Evolutionary conservation across 2,888 invertebrate species (phyloP), one percentile per base, ranked within the genome.

Genomic region (Eremobia ochroleuca): DNA sequence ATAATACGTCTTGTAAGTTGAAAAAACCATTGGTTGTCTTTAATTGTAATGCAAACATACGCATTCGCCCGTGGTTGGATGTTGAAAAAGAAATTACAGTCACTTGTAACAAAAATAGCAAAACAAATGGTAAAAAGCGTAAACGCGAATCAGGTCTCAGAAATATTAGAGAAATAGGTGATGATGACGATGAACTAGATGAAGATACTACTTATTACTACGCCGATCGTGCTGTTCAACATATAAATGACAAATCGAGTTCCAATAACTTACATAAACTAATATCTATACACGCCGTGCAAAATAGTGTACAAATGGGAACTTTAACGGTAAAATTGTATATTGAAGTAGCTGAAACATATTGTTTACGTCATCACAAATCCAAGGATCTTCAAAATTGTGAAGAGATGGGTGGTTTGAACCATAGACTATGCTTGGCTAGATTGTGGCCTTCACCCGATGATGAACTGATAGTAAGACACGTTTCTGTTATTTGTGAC

Each of bases 261-360:
- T 92, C 93, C 28, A 92, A 93, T 70, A 95, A 96, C 76, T 92
- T 95, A 83, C 91, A 92, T 84, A 95, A 95, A 89, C 76, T 95
- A 61, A 87, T 95, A 49, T 91, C 94, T 28, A 90, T 96, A 67
- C 93, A 96, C 83, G 90, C 92, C 18, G 83, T 90, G 69, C 90
- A 93, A 83, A 91, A 76, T 37, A 92, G 89, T 81, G 77, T 88
- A 4, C 94, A 93, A 64, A 95, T 95, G 94, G 90, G 91, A 37
- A 90, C 91, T 4, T 85, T 87, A 28, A 90, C 93, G 81, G 88
- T 95, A 9, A 91, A 93, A 81, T 93, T 96, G 94, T 96, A 92
- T 79, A 90, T 96, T 49, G 96, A 96, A 91, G 88, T 92, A 31
- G 95, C 94, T 4, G 91, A 91, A 74, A 95, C 96, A 25, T 95